Conservation (phyloP, 2,113 vertebrate genomes). For the Ascaphus truei region DNA sequence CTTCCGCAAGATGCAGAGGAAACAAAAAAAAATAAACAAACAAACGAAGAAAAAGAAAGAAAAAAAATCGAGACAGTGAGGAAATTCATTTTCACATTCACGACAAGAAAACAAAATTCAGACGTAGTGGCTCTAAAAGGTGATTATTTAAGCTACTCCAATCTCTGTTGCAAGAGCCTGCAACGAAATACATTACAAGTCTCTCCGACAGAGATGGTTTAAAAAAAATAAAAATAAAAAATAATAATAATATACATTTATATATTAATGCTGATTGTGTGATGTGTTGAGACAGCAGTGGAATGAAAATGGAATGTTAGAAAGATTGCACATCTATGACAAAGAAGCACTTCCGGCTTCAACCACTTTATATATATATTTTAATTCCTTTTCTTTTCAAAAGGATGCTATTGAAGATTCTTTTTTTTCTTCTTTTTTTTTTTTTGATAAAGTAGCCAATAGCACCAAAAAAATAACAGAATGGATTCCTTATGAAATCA, state of each 20-base stretch:
- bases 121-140: slow-evolving; percentile 89
- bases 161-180: not conserved
- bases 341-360: slow-evolving; percentile 76
- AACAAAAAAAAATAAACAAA: slow-evolving; percentile 67
- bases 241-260: slow-evolving; percentile 45
- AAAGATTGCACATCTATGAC: slow-evolving; percentile 96
- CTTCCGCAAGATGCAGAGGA: slow-evolving; percentile 59
- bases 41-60: slow-evolving; percentile 33
- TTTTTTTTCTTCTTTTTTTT: slow-evolving; percentile 64
- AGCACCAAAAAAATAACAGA: slow-evolving; percentile 94
- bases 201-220: not conserved
- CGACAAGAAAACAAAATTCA: slow-evolving; percentile 61
- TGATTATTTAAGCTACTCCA: slow-evolving; percentile 56
- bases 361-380: slow-evolving; percentile 53
- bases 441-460: slow-evolving; percentile 92
- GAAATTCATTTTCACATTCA: slow-evolving; percentile 90
- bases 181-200: not conserved
- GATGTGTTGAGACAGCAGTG: slow-evolving; percentile 63
- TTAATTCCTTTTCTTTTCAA: slow-evolving; percentile 48
- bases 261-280: slow-evolving; percentile 73
- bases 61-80: slow-evolving; percentile 52
- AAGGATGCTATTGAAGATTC: slow-evolving; percentile 75
- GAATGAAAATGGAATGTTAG: slow-evolving; percentile 94
- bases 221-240: slow-evolving; percentile 48
- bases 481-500: slow-evolving; percentile 90